Conservation (phyloP, 2,888 invertebrate species). For the Rhagium mordax region DNA sequence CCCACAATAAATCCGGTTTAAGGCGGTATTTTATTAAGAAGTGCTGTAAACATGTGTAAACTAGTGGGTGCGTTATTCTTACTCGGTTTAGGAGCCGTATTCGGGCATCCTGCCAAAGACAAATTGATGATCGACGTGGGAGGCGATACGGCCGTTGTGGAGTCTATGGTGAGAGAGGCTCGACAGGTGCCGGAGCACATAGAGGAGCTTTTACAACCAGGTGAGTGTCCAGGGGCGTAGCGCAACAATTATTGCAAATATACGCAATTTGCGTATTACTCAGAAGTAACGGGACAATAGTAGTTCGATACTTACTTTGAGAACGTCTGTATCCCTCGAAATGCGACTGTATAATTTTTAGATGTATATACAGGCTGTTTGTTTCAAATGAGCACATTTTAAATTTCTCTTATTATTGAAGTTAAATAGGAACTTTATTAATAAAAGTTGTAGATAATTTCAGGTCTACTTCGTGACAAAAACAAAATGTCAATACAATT, state of each 20-base stretch:
- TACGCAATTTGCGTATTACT: too few relatives aligned
- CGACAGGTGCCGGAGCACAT: constrained; percentile 67
- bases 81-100: constrained; percentile 45
- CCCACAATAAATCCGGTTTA: constrained; percentile 22
- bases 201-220: constrained; percentile 63
- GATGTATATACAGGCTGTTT: too few relatives aligned
- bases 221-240: constrained; percentile 48
- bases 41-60: constrained; percentile 34
- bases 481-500: too few relatives aligned
- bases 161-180: constrained; percentile 74
- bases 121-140: constrained; percentile 62
- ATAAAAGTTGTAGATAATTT: too few relatives aligned
- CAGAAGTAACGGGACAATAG: too few relatives aligned
- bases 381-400: too few relatives aligned
- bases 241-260: neutral
- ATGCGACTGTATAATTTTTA: too few relatives aligned
- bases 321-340: too few relatives aligned
- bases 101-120: constrained; percentile 51
- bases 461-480: too few relatives aligned
- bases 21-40: constrained; percentile 23
- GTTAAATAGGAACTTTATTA: too few relatives aligned
- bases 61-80: constrained; percentile 30
- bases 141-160: constrained; percentile 73
- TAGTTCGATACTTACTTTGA: too few relatives aligned
- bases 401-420: too few relatives aligned